These are phyloP conservation scores for Proales similis DNA, from an alignment of 1,140 invertebrate genomes.

Conservation along the genomic window DNA sequence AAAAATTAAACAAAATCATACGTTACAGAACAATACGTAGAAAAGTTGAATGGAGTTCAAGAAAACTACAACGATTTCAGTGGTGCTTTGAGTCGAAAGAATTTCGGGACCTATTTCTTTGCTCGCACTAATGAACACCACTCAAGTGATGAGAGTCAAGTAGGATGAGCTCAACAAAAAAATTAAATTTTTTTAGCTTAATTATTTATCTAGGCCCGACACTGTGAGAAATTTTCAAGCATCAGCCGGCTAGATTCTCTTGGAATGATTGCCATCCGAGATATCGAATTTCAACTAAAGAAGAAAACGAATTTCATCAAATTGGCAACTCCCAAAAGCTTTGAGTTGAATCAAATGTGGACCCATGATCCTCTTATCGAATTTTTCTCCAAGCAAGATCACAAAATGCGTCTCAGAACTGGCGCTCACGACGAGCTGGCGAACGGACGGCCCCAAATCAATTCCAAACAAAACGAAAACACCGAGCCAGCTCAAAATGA, in stretches of 20 bases:
- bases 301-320: constrained; percentile 47
- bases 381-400: too few relatives aligned
- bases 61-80: too few relatives aligned
- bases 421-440: constrained; percentile 45
- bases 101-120: constrained; percentile 11
- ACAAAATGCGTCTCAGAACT: too few relatives aligned
- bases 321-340: constrained; percentile 40
- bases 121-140: not conserved
- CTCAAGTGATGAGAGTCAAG: not conserved
- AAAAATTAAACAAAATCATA: too few relatives aligned
- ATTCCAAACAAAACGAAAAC: not conserved
- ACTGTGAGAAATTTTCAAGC: constrained; percentile 27
- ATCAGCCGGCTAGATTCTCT: constrained; percentile 15
- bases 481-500: not conserved
- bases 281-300: constrained; percentile 45
- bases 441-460: not conserved
- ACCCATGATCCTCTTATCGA: too few relatives aligned
- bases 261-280: constrained; percentile 43
- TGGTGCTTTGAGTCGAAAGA: constrained; percentile 35
- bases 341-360: too few relatives aligned
- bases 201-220: constrained; percentile 1
- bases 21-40: too few relatives aligned
- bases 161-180: not conserved
- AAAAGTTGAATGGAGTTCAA: too few relatives aligned
- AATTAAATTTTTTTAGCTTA: not conserved